Evolutionary conservation across 2,888 invertebrate species (phyloP).

Genomic region (Volucella inanis): DNA sequence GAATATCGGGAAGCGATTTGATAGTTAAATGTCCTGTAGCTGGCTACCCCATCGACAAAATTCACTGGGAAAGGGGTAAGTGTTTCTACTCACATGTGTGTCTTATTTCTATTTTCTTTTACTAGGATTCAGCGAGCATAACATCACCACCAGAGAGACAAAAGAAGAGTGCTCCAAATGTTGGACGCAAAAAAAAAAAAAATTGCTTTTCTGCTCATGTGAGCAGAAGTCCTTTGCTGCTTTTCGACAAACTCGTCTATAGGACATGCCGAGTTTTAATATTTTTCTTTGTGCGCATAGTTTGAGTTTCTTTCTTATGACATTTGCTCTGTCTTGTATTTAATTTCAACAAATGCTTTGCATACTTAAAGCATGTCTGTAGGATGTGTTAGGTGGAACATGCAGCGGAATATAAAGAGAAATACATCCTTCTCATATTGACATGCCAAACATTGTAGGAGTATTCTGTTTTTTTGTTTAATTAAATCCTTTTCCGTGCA

Average conservation of each 20-base stretch:
- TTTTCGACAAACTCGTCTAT: constrained; percentile 36
- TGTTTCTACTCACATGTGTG: constrained; percentile 32
- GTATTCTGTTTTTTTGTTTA: constrained; percentile 31
- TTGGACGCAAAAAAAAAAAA: background rate
- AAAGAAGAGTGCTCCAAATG: background rate
- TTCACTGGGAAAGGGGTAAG: constrained; percentile 95
- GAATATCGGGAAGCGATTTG: constrained; percentile 92
- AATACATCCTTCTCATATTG: constrained; percentile 57
- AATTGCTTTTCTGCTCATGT: constrained; percentile 56
- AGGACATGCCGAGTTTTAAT: constrained; percentile 54
- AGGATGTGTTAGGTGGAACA: background rate
- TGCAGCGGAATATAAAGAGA: constrained; percentile 26
- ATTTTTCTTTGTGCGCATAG: constrained; percentile 63
- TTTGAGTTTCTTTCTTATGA: constrained; percentile 54
- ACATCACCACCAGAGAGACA: constrained; percentile 11
- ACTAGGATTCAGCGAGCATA: constrained; percentile 8
- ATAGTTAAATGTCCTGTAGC: constrained; percentile 95
- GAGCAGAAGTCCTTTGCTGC: constrained; percentile 62
- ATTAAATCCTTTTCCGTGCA: constrained; percentile 49
- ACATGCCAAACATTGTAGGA: constrained; percentile 43
- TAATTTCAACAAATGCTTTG: constrained; percentile 66
- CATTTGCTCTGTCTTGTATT: constrained; percentile 65
- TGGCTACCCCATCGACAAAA: constrained; percentile 93
- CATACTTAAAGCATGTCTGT: constrained; percentile 44
- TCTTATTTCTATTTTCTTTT: constrained; percentile 17